phyloP scores from a whole-genome alignment of 2,888 invertebrate genomes.

The Leptinotarsa rubiginosa region DNA sequence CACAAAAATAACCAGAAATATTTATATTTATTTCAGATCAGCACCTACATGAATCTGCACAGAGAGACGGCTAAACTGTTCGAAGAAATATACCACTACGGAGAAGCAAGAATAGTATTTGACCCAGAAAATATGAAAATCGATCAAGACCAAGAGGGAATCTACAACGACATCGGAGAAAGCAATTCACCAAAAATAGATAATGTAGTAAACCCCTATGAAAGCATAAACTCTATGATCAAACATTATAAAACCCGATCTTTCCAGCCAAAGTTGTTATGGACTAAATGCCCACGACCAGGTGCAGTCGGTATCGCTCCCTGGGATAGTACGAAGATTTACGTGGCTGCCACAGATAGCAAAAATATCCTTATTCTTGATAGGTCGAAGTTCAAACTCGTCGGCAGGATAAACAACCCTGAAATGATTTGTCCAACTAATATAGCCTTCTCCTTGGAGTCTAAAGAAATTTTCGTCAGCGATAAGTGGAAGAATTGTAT shows the following conservation, averaged over 20 bases:
- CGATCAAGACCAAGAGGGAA: slow-evolving; percentile 66
- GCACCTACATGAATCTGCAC: slow-evolving; percentile 71
- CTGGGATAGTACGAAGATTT: slow-evolving; percentile 74
- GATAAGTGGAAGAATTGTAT: slow-evolving; percentile 80
- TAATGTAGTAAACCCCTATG: slow-evolving; percentile 66
- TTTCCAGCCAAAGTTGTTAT: slow-evolving; percentile 63
- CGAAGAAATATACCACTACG: slow-evolving; percentile 71
- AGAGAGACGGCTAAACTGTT: slow-evolving; percentile 71
- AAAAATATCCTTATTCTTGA: slow-evolving; percentile 58
- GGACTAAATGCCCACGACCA: slow-evolving; percentile 74
- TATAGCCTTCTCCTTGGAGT: slow-evolving; percentile 71
- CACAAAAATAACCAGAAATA: neutral
- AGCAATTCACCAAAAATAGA: slow-evolving; percentile 62
- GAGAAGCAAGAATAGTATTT: slow-evolving; percentile 69
- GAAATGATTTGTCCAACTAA: slow-evolving; percentile 75
- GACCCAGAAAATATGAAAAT: slow-evolving; percentile 71
- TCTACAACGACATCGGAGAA: slow-evolving; percentile 70
- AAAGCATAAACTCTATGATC: slow-evolving; percentile 67
- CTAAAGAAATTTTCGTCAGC: slow-evolving; percentile 72
- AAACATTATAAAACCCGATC: slow-evolving; percentile 69
- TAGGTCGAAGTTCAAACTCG: slow-evolving; percentile 64
- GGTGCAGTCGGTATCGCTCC: slow-evolving; percentile 76
- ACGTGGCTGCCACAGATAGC: slow-evolving; percentile 72
- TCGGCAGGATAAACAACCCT: slow-evolving; percentile 67
- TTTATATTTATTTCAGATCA: slow-evolving; percentile 64